Evolutionary conservation across 1,140 invertebrate genomes (phyloP), one percentile per base, ranked within the genome.

Genomic region (Drosophila hydei): DNA sequence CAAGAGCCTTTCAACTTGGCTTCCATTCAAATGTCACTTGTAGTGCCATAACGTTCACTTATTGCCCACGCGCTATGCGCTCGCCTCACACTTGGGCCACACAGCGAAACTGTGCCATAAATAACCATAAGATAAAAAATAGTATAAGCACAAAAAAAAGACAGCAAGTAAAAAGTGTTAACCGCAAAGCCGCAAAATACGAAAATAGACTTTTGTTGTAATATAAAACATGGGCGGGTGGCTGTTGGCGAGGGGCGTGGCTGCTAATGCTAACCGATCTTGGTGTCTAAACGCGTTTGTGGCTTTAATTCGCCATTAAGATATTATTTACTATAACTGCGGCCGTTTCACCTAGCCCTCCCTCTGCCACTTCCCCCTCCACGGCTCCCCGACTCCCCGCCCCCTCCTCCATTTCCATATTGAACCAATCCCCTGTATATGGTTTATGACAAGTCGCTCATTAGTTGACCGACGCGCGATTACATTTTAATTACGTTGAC

Each of bases 401-500:
- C 3, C 4, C 4, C 36, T 40, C 23, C 19, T 0, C 2, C 16
- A 16, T 21, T n/a, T 2, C 8, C 8, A 16, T 42, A 42, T 9
- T 2, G 30, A 33, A 12, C 7, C 23, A n/a, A 9, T 12, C n/a
- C 23, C n/a, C 36, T 19, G 4, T 38, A 58, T 73, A 62, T 76
- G 72, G 68, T 65, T 84, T 84, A 84, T 79, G 79, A 67, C 79
- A 75, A 67, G 38, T 83, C 65, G 59, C 54, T 76, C 79, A 72
- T 87, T 81, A 80, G 74, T 50, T 85, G 73, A 47, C 38, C 62
- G 75, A 56, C 74, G 77, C n/a, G 74, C 55, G 65, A 85, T 87
- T 80, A 87, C 77, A 76, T 67, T 87, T 87, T 87, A 87, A 87
- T 87, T 87, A 87, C 81, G 83, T 72, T 81, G 81, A 87, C 81